phyloP scores from a whole-genome alignment of 2,797 vertebrate species.

The Coregonus sp. region DNA sequence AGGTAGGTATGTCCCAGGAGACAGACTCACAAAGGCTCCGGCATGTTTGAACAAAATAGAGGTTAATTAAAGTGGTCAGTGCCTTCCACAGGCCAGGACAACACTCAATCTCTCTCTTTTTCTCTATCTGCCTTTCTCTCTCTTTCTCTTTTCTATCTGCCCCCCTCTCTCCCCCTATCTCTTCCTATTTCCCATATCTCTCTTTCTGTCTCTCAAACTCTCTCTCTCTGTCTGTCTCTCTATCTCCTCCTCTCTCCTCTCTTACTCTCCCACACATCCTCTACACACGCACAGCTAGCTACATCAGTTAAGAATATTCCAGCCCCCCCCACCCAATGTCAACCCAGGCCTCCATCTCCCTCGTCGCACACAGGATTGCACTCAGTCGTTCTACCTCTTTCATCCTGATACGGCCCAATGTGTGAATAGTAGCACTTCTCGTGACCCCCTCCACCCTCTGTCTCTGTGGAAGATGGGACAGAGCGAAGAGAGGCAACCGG shows the following conservation, averaged over 20 bases:
- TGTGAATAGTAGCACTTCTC: conserved; percentile 40
- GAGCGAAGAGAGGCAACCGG: conserved; percentile 36
- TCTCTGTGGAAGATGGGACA: conserved; percentile 22
- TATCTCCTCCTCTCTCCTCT: background rate
- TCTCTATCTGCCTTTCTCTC: conserved; percentile 45
- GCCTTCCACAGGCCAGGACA: conserved; percentile 56
- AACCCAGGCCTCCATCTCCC: conserved; percentile 40
- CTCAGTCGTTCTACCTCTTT: conserved; percentile 26
- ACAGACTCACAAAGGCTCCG: conserved; percentile 66
- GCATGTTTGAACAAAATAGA: conserved; percentile 76
- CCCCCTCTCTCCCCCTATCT: conserved; percentile 27
- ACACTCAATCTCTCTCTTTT: conserved; percentile 34
- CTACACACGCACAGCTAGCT: conserved; percentile 27
- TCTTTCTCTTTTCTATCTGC: conserved; percentile 20
- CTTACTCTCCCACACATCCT: background rate
- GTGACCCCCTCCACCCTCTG: conserved; percentile 11
- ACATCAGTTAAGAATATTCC: too few relatives aligned
- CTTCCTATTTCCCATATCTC: conserved; percentile 3
- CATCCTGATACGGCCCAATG: conserved; percentile 39
- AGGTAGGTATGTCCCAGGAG: conserved; percentile 60
- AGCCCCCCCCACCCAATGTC: conserved; percentile 24
- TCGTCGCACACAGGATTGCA: conserved; percentile 20
- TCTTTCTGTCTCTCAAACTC: background rate
- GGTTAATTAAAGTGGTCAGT: conserved; percentile 76
- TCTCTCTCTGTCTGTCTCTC: conserved; percentile 23